Conservation (phyloP, 2,113 vertebrate genomes). For the Lontra canadensis region DNA sequence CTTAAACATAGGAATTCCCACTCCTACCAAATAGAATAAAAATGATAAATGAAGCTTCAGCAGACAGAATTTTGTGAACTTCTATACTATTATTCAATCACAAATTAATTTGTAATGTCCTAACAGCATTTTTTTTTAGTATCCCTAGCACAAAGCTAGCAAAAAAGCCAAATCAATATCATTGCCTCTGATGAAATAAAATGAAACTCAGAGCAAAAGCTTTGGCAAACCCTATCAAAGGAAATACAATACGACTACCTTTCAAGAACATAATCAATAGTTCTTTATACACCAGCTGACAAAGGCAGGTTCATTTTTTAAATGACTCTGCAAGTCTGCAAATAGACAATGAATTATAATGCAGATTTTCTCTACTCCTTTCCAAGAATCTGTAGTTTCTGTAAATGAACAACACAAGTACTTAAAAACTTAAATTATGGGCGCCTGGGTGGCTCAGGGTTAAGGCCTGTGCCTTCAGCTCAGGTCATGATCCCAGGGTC, state of each 20-base stretch:
- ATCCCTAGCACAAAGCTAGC: constrained; percentile 40
- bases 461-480: too few species aligned
- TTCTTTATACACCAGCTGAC: constrained; percentile 68
- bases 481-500: too few species aligned
- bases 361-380: constrained; percentile 17
- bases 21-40: background rate
- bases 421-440: constrained; percentile 55
- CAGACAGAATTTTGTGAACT: background rate
- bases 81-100: background rate
- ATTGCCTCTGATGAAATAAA: constrained; percentile 50
- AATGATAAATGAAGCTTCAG: constrained; percentile 23
- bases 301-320: constrained; percentile 66
- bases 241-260: constrained; percentile 53
- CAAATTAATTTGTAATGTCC: constrained; percentile 46
- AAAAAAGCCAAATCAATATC: constrained; percentile 56
- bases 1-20: background rate
- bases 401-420: constrained; percentile 43
- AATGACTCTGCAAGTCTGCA: constrained; percentile 40
- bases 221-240: constrained; percentile 51
- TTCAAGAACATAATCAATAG: constrained; percentile 71
- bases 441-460: too few species aligned
- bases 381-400: constrained; percentile 58
- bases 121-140: constrained; percentile 34
- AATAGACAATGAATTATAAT: constrained; percentile 61
- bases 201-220: constrained; percentile 53